These are phyloP conservation scores for Oxyteleia sp. DNA, from an alignment of 2,888 invertebrate species.

Conservation along the genomic window DNA sequence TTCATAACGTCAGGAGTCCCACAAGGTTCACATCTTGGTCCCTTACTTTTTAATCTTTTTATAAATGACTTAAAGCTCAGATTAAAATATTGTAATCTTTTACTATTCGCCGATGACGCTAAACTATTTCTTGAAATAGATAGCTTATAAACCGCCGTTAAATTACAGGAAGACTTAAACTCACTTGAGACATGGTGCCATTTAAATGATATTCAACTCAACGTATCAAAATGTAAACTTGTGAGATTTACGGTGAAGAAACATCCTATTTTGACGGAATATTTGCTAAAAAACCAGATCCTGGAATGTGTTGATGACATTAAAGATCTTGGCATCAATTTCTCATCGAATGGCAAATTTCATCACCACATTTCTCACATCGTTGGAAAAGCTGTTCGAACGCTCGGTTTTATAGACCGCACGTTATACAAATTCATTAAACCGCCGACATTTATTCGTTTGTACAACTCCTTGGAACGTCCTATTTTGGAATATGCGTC, in stretches of 20 bases:
- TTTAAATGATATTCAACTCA: no score
- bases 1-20: constrained; percentile 19
- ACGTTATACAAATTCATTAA: background rate
- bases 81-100: background rate
- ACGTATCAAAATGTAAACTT: constrained; percentile 3
- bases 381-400: background rate
- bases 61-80: constrained; percentile 12
- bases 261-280: no score
- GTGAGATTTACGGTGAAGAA: background rate
- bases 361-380: background rate
- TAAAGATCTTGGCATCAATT: background rate
- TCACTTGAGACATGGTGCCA: background rate
- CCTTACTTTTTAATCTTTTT: constrained; percentile 14
- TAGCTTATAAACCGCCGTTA: background rate
- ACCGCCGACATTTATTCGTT: background rate
- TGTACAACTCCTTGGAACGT: background rate
- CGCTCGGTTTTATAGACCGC: background rate
- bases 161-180: background rate
- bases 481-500: background rate
- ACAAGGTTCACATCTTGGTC: constrained; percentile 31
- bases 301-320: background rate
- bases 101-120: constrained; percentile 32
- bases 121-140: background rate
- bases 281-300: no score
- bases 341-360: constrained; percentile 1